Percentiles rank a stretch among this genome's conserved stretches.
Evolutionary conservation across 1,140 invertebrate species (phyloP).

Genomic region (Metaphire vulgaris): DNA sequence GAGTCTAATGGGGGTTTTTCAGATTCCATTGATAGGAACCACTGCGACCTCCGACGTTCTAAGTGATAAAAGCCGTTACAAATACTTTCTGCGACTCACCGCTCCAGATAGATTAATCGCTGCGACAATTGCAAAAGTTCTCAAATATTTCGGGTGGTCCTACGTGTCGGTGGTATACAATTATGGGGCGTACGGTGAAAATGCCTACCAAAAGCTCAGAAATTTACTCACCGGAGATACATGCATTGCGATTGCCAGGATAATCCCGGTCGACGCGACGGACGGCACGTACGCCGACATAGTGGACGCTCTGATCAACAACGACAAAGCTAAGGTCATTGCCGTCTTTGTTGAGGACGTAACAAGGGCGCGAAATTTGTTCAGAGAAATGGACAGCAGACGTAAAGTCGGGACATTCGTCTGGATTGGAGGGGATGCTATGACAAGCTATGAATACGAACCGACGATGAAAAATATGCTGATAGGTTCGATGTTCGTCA

Average conservation of each 20-base stretch:
- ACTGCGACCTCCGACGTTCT: slow-evolving; percentile 27
- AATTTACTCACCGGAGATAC: not conserved
- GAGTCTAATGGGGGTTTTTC: slow-evolving; percentile 56
- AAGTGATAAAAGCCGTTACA: slow-evolving; percentile 41
- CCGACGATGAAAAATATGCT: not conserved
- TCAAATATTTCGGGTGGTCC: slow-evolving; percentile 60
- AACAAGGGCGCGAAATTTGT: not conserved
- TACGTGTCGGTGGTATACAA: slow-evolving; percentile 65
- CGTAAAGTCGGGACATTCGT: slow-evolving; percentile 12
- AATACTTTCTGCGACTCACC: slow-evolving; percentile 44
- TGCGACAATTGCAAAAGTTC: slow-evolving; percentile 62
- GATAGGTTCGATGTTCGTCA: not conserved
- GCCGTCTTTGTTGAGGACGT: not conserved
- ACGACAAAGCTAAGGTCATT: not conserved
- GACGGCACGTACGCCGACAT: not conserved
- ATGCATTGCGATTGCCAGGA: not conserved
- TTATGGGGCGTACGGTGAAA: slow-evolving; percentile 65
- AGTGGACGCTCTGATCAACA: not conserved
- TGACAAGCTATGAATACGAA: not conserved
- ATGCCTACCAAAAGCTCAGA: slow-evolving; percentile 53
- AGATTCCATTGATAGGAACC: slow-evolving; percentile 58
- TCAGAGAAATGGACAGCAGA: not conserved
- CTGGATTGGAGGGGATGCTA: slow-evolving; percentile 15
- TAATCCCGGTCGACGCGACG: not conserved
- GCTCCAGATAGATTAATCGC: slow-evolving; percentile 57